phyloP scores from a whole-genome alignment of 2,113 vertebrate species.

The Melierax canorus region DNA sequence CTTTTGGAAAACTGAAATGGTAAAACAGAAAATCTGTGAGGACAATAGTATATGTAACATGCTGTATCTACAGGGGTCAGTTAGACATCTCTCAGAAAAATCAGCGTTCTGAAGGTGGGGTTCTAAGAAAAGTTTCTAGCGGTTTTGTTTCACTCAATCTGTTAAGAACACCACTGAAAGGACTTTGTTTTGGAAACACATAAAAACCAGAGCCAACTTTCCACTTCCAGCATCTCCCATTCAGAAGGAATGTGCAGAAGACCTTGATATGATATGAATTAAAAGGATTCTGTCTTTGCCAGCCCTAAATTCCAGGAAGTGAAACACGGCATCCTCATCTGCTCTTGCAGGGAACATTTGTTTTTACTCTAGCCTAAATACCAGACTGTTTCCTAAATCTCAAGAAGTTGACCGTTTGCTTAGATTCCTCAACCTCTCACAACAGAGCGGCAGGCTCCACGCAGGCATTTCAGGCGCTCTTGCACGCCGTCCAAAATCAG shows the following conservation, averaged over 20 bases:
- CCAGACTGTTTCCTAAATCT: conserved; percentile 30
- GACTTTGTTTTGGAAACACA: conserved; percentile 37
- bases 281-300: conserved; percentile 11
- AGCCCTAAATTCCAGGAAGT: conserved; percentile 36
- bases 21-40: background rate
- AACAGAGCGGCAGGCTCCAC: background rate
- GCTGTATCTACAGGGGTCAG: background rate
- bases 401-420: background rate
- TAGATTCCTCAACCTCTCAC: background rate
- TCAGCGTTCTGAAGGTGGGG: background rate
- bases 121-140: background rate
- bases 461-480: background rate
- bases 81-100: background rate
- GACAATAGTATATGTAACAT: background rate
- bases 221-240: background rate
- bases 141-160: background rate
- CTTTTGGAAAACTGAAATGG: background rate
- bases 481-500: background rate
- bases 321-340: conserved; percentile 9
- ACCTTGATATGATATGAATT: conserved; percentile 51
- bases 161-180: background rate
- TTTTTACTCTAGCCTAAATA: conserved; percentile 48
- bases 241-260: conserved; percentile 34
- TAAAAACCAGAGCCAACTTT: background rate
- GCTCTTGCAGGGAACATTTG: conserved; percentile 25